phyloP scores from a whole-genome alignment of 2,888 invertebrate species.

The Antitype chi region DNA sequence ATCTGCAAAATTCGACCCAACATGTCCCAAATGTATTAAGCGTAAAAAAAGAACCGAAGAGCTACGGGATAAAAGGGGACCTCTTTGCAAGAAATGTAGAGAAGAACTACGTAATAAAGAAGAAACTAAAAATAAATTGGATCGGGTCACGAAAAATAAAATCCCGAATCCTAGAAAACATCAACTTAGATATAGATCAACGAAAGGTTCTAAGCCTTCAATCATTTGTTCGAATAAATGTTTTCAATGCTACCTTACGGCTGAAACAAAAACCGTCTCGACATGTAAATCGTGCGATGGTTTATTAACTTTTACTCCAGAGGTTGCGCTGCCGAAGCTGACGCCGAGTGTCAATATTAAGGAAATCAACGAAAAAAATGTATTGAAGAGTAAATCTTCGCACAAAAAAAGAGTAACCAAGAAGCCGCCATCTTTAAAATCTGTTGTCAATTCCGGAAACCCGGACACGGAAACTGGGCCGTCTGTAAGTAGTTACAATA shows the following conservation, averaged over 20 bases:
- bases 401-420: constrained; percentile 1
- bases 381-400: not conserved
- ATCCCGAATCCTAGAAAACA: constrained; percentile 13
- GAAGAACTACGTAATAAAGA: not conserved
- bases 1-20: not conserved
- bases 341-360: not conserved
- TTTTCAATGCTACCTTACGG: constrained; percentile 43
- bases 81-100: not conserved
- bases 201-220: not conserved
- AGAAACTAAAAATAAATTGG: not conserved
- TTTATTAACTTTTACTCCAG: constrained; percentile 8
- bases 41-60: constrained; percentile 2
- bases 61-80: not conserved
- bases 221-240: constrained; percentile 37
- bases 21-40: not conserved
- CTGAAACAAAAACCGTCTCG: constrained; percentile 28
- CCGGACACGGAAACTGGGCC: constrained; percentile 58
- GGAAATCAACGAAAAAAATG: not conserved
- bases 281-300: constrained; percentile 30
- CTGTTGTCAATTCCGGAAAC: constrained; percentile 26
- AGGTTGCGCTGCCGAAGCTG: not conserved
- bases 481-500: constrained; percentile 73
- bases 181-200: not conserved
- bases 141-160: constrained; percentile 8
- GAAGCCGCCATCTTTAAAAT: constrained; percentile 19